Evolutionary conservation across 2,888 invertebrate genomes (phyloP).

Genomic region (Sthenelais limicola): DNA sequence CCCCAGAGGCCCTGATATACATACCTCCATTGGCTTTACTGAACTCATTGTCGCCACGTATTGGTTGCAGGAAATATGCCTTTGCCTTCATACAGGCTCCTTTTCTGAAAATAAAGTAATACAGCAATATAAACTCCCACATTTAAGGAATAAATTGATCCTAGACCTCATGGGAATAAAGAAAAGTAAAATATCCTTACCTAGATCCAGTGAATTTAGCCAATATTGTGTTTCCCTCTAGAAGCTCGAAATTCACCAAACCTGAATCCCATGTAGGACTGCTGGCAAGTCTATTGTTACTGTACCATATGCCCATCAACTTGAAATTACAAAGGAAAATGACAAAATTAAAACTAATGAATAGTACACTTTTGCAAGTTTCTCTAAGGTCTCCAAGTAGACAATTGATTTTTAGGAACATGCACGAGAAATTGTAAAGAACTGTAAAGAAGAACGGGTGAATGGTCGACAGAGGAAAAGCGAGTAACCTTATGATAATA

Average conservation of each 20-base stretch:
- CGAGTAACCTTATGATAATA: too few relatives aligned
- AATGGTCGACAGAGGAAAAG: too few relatives aligned
- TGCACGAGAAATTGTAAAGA: too few relatives aligned
- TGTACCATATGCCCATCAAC: conserved; percentile 29
- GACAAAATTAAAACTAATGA: not conserved
- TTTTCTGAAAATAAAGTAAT: not conserved
- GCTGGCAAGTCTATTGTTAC: not conserved
- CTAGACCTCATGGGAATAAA: too few relatives aligned
- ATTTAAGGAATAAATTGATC: too few relatives aligned
- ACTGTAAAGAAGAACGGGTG: too few relatives aligned
- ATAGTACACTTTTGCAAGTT: too few relatives aligned
- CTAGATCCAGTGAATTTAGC: conserved; percentile 11
- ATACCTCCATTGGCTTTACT: conserved; percentile 26
- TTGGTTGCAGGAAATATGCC: not conserved
- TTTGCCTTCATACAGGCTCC: conserved; percentile 15
- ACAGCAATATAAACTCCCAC: not conserved
- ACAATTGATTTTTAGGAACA: too few relatives aligned
- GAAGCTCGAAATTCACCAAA: conserved; percentile 15
- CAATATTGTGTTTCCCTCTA: not conserved
- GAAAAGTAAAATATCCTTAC: not conserved
- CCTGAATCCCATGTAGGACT: conserved; percentile 11
- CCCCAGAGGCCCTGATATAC: too few relatives aligned
- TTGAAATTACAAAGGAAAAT: not conserved
- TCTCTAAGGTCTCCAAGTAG: too few relatives aligned
- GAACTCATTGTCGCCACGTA: not conserved